Percentiles rank a stretch among this genome's conserved stretches.
Evolutionary conservation across 2,797 vertebrate genomes (phyloP).

Genomic region (Hephaestus fuliginosus): DNA sequence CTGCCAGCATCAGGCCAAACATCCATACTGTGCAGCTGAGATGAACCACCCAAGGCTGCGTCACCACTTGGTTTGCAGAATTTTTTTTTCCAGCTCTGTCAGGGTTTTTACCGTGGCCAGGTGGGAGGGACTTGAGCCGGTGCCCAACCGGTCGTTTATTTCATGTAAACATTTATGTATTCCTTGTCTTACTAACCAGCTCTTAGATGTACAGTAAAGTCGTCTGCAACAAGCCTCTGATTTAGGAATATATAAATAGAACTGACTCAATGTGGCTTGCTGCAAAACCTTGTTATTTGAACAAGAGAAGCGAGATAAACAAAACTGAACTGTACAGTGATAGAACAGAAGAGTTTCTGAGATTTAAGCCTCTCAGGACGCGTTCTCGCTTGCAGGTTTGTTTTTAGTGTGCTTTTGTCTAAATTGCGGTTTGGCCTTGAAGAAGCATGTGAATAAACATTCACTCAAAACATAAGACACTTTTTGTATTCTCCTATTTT

Average conservation of each 20-base stretch:
- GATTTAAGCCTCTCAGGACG: conserved; percentile 9
- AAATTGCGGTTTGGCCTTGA: conserved; percentile 35
- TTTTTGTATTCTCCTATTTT: conserved; percentile 8
- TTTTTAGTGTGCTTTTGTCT: conserved; percentile 27
- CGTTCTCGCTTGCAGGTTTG: background rate
- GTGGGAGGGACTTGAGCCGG: background rate
- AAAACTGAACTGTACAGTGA: conserved; percentile 4
- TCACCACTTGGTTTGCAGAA: background rate
- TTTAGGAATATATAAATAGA: conserved; percentile 13
- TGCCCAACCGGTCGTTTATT: background rate
- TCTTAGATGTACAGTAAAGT: background rate
- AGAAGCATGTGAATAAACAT: conserved; percentile 22
- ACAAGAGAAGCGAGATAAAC: conserved; percentile 11
- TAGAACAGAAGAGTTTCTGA: background rate
- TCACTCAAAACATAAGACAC: background rate
- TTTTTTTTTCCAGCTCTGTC: background rate
- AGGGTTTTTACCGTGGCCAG: background rate
- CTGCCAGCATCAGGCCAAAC: conserved; percentile 13
- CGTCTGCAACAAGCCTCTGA: background rate
- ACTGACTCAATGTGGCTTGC: conserved; percentile 9
- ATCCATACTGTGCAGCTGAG: background rate
- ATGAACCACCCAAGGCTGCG: conserved; percentile 8
- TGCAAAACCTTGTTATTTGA: conserved; percentile 16
- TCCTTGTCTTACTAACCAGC: background rate
- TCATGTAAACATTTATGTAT: background rate